Evolutionary conservation across 2,888 invertebrate species (phyloP).

Genomic region (Operophtera brumata): DNA sequence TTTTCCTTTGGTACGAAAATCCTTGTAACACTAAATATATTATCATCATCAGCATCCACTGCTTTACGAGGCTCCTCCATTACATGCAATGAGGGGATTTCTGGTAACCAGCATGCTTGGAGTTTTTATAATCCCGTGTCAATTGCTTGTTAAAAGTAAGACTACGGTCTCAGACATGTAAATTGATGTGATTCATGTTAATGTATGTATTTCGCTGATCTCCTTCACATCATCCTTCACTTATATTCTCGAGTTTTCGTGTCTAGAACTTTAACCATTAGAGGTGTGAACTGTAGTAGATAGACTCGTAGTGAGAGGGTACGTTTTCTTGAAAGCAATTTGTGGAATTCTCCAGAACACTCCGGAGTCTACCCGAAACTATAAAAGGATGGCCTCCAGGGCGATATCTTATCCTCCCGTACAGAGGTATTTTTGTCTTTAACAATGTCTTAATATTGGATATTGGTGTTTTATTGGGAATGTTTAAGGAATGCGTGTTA

Average conservation of each 20-base stretch:
- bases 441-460: conserved; percentile 40
- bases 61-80: too few relatives aligned
- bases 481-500: conserved; percentile 31
- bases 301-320: conserved; percentile 1
- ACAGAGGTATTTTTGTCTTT: conserved; percentile 34
- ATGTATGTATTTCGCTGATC: too few relatives aligned
- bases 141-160: too few relatives aligned
- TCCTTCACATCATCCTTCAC: neutral
- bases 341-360: conserved; percentile 32
- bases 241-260: neutral
- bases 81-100: too few relatives aligned
- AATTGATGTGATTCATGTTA: too few relatives aligned
- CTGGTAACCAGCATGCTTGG: too few relatives aligned
- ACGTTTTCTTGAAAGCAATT: conserved; percentile 25
- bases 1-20: too few relatives aligned
- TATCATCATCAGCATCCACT: too few relatives aligned
- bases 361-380: conserved; percentile 24
- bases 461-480: conserved; percentile 33
- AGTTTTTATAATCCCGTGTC: too few relatives aligned
- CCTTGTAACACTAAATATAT: too few relatives aligned
- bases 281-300: conserved; percentile 1
- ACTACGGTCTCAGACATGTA: too few relatives aligned
- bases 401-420: conserved; percentile 26
- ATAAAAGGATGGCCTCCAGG: conserved; percentile 32
- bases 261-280: neutral